Percentiles rank a stretch among this genome's conserved stretches.
phyloP scores from a whole-genome alignment of 2,888 invertebrate species.

The Drosophila quinaria region DNA sequence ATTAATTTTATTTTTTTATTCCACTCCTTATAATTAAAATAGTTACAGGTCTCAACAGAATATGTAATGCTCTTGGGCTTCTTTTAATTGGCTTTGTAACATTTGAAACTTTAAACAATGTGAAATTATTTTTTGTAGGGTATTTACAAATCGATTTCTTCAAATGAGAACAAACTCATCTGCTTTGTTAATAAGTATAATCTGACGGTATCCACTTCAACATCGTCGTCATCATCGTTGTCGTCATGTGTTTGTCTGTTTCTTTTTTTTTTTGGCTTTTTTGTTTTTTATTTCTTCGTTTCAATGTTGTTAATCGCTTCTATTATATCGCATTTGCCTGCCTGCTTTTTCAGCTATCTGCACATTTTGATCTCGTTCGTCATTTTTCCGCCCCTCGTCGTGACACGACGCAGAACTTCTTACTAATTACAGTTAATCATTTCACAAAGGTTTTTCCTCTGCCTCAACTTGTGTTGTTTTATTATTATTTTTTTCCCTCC shows the following conservation, averaged over 20 bases:
- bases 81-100: not conserved
- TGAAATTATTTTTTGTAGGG: constrained; percentile 5
- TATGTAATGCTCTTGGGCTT: too few relatives aligned
- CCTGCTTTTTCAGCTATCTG: constrained; percentile 51
- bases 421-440: constrained; percentile 74
- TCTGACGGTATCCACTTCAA: constrained; percentile 51
- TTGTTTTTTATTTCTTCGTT: constrained; percentile 40
- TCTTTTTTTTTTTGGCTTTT: constrained; percentile 24
- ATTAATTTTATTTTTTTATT: too few relatives aligned
- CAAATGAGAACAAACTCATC: not conserved
- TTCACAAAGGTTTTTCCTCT: constrained; percentile 61
- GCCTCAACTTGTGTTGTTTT: constrained; percentile 16
- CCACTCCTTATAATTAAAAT: too few relatives aligned
- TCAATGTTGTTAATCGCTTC: constrained; percentile 80
- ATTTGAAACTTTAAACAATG: not conserved
- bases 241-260: constrained; percentile 37
- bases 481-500: constrained; percentile 9
- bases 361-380: constrained; percentile 64
- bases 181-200: constrained; percentile 52
- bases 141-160: constrained; percentile 1
- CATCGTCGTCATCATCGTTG: constrained; percentile 40
- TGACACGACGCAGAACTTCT: constrained; percentile 64
- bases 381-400: constrained; percentile 50
- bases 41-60: too few relatives aligned
- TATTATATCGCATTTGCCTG: constrained; percentile 74